A percentile compares a stretch with the other conserved stretches of the same genome.
Conservation (phyloP, 2,797 vertebrate species). For the Carcharodon carcharias region DNA sequence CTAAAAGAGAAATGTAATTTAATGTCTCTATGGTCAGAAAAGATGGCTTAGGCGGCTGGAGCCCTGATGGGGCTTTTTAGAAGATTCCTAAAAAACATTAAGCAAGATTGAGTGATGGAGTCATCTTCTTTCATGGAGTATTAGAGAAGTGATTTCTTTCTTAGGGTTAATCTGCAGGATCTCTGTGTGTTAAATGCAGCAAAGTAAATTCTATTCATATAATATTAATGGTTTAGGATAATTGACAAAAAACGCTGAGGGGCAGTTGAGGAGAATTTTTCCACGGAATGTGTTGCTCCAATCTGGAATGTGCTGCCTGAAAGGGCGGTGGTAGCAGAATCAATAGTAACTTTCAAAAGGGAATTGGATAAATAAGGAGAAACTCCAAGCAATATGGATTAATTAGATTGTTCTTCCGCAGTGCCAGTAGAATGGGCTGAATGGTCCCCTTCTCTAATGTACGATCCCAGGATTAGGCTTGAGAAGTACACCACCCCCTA, state of each 20-base stretch:
- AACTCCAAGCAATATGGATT: background rate
- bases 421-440: background rate
- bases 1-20: slow-evolving; percentile 2
- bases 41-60: background rate
- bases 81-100: background rate
- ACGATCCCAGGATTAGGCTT: background rate
- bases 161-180: background rate
- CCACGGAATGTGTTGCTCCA: background rate
- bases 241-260: background rate
- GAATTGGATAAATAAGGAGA: background rate
- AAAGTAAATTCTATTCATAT: background rate
- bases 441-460: background rate
- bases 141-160: background rate
- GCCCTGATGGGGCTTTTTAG: background rate
- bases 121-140: background rate
- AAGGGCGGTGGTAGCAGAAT: background rate
- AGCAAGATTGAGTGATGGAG: background rate
- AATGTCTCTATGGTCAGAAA: background rate
- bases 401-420: background rate
- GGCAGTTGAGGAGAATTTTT: background rate
- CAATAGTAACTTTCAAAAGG: background rate
- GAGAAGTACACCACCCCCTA: background rate
- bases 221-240: background rate
- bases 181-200: no score
- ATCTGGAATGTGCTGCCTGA: background rate